Conservation (phyloP, 2,888 invertebrate species). For the Drosophila koepferae region DNA sequence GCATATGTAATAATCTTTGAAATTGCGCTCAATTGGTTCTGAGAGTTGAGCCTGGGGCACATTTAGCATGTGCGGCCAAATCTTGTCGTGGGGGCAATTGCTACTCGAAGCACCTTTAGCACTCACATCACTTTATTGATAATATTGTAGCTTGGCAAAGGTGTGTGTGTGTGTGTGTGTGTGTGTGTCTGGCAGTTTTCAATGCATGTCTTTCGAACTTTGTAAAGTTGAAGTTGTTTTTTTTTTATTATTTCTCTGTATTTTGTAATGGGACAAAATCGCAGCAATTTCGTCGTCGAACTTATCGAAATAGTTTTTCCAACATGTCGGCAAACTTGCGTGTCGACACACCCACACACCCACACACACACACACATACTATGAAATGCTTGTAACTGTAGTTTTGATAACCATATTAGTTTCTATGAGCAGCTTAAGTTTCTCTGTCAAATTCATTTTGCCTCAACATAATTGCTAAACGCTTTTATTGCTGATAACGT, state of each 20-base stretch:
- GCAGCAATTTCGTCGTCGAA: conserved; percentile 71
- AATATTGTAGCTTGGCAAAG: conserved; percentile 63
- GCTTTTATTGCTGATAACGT: conserved; percentile 73
- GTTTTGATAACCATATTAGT: conserved; percentile 71
- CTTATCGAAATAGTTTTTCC: conserved; percentile 74
- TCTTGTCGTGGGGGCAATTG: conserved; percentile 30
- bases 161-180: conserved; percentile 14
- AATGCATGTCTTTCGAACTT: conserved; percentile 56
- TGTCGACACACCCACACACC: conserved; percentile 46
- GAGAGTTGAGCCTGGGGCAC: conserved; percentile 66
- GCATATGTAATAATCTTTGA: conserved; percentile 74
- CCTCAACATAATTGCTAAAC: conserved; percentile 69
- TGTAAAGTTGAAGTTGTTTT: conserved; percentile 25
- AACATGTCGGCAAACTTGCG: conserved; percentile 71
- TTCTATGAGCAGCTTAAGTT: conserved; percentile 25
- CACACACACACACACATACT: conserved; percentile 22
- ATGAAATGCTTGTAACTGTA: conserved; percentile 42
- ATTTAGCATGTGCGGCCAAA: conserved; percentile 39
- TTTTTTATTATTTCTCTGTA: conserved; percentile 33
- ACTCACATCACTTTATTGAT: conserved; percentile 54
- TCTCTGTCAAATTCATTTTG: conserved; percentile 39
- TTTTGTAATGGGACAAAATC: conserved; percentile 55
- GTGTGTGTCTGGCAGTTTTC: conserved; percentile 44
- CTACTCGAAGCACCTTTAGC: conserved; percentile 55
- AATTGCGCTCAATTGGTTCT: conserved; percentile 79